These are phyloP conservation scores for Portunus trituberculatus DNA, from an alignment of 1,140 invertebrate genomes.

Conservation along the genomic window DNA sequence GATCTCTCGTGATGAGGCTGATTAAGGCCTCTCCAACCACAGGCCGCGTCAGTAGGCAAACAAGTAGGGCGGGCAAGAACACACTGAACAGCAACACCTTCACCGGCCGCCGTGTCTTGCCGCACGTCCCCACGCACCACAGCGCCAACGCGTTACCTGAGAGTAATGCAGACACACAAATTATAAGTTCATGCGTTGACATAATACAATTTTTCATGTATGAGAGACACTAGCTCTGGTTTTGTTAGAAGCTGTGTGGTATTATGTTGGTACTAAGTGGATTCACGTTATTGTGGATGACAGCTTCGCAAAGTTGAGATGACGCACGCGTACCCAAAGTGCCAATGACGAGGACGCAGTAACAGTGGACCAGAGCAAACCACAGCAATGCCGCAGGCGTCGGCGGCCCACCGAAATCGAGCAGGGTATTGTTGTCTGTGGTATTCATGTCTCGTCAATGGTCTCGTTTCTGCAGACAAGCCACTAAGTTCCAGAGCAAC, in stretches of 20 bases:
- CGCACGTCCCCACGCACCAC: constrained; percentile 53
- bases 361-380: constrained; percentile 8
- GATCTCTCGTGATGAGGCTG: neutral
- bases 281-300: too few relatives aligned
- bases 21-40: neutral
- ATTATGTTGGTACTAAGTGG: too few relatives aligned
- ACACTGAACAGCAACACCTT: constrained; percentile 35
- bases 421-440: neutral
- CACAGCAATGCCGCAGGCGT: neutral
- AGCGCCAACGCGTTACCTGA: constrained; percentile 50
- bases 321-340: neutral
- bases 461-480: too few relatives aligned
- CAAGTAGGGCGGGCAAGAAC: neutral
- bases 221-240: too few relatives aligned
- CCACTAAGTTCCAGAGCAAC: too few relatives aligned
- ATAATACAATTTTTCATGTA: neutral
- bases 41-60: neutral
- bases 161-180: neutral
- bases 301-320: neutral
- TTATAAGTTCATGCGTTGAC: neutral
- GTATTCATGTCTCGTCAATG: too few relatives aligned
- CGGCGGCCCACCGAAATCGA: neutral
- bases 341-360: neutral
- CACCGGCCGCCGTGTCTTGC: neutral
- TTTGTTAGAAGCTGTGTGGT: too few relatives aligned